Percentiles rank a stretch among this genome's conserved stretches.
These are phyloP conservation scores for Caenorhabditis panamensis DNA, from an alignment of 2,888 invertebrate species.

Conservation along the genomic window DNA sequence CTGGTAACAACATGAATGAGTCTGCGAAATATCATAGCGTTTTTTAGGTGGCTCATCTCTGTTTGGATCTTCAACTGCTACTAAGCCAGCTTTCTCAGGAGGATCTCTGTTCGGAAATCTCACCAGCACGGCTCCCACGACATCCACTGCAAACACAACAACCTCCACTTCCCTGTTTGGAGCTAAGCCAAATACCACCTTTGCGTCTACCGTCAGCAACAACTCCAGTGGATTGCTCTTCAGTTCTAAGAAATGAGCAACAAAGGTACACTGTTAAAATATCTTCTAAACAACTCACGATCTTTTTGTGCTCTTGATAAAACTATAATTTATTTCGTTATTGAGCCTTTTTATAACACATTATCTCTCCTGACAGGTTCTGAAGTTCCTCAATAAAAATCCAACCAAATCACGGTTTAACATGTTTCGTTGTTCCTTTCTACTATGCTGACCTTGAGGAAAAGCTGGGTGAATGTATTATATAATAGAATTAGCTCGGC, in stretches of 20 bases:
- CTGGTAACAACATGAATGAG: too few relatives aligned
- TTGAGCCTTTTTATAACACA: conserved; percentile 1
- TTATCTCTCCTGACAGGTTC: background rate
- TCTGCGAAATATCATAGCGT: too few relatives aligned
- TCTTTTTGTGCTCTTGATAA: background rate
- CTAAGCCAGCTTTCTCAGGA: conserved; percentile 55
- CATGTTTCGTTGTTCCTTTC: too few relatives aligned
- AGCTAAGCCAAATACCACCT: conserved; percentile 45
- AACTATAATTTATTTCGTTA: background rate
- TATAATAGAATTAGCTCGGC: too few relatives aligned
- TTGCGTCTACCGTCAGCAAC: conserved; percentile 64
- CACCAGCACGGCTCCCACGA: conserved; percentile 16
- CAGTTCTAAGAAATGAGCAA: conserved; percentile 61
- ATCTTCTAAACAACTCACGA: conserved; percentile 9
- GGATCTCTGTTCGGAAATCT: conserved; percentile 61
- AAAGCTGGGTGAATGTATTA: too few relatives aligned
- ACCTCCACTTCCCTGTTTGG: conserved; percentile 50
- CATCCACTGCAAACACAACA: conserved; percentile 42
- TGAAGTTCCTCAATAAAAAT: background rate
- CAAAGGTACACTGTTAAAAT: background rate
- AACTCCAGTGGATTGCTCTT: conserved; percentile 68
- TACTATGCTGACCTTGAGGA: too few relatives aligned
- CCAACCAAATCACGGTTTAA: too few relatives aligned
- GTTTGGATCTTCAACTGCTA: conserved; percentile 42
- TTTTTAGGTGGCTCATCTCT: conserved; percentile 47